Conservation (phyloP, 2,888 invertebrate species). For the Lampropteryx suffumata region DNA sequence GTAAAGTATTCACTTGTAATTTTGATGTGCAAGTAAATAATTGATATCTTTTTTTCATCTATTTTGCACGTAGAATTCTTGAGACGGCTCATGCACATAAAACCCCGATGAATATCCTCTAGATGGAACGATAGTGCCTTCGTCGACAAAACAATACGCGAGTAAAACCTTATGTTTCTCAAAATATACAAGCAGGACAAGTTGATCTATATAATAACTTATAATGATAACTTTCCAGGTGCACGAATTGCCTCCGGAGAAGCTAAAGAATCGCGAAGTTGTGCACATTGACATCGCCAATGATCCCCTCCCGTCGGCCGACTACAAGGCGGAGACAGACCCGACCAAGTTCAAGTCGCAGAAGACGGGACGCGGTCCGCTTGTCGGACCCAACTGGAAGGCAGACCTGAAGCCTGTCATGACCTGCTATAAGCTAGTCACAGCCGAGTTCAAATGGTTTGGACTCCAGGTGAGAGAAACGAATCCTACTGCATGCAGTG, state of each 20-base stretch:
- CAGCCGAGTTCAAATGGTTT: conserved; percentile 99
- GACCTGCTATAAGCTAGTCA: conserved; percentile 99
- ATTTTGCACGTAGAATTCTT: no score
- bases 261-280: conserved; percentile 93
- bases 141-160: no score
- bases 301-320: conserved; percentile 89
- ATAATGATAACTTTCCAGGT: conserved; percentile 82
- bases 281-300: conserved; percentile 98
- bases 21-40: no score
- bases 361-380: conserved; percentile 97
- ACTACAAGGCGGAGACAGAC: conserved; percentile 90
- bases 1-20: no score
- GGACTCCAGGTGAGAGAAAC: conserved; percentile 89
- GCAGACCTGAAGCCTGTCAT: conserved; percentile 92
- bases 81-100: no score
- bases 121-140: no score
- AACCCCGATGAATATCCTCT: no score
- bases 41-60: no score
- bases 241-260: conserved; percentile 94
- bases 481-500: no score
- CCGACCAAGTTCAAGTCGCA: conserved; percentile 91
- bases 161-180: no score
- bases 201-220: no score
- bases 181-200: no score
- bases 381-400: conserved; percentile 91